A percentile compares a stretch with the other conserved stretches of the same genome.
phyloP scores from a whole-genome alignment of 2,888 invertebrate species.

The Chrysomela aeneicollis region DNA sequence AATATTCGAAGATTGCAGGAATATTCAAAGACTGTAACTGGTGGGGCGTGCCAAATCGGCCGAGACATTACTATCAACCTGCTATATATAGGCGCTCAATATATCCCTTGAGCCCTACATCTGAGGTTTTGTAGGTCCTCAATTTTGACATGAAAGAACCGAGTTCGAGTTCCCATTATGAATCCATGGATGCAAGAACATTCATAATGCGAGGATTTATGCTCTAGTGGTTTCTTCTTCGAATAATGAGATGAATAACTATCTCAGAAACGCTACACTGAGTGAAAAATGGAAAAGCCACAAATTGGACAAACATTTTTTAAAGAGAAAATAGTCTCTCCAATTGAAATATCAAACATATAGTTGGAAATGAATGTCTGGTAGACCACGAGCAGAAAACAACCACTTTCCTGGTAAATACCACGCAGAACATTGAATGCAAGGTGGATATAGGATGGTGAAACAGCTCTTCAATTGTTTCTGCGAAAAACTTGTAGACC shows the following conservation, averaged over 20 bases:
- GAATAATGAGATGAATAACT: background rate
- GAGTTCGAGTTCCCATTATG: slow-evolving; percentile 53
- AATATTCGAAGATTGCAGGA: slow-evolving; percentile 60
- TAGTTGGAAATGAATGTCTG: too few relatives aligned
- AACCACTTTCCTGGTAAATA: too few relatives aligned
- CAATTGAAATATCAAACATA: too few relatives aligned
- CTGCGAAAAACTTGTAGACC: too few relatives aligned
- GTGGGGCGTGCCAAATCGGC: slow-evolving; percentile 48
- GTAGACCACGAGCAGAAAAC: too few relatives aligned
- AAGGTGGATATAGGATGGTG: too few relatives aligned
- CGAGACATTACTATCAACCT: slow-evolving; percentile 46
- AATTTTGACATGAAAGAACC: slow-evolving; percentile 51
- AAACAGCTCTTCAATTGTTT: too few relatives aligned
- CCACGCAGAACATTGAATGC: too few relatives aligned
- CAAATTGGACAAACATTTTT: too few relatives aligned
- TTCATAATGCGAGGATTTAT: slow-evolving; percentile 9
- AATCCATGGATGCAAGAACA: slow-evolving; percentile 43
- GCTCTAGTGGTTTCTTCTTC: background rate
- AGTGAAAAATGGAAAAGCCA: too few relatives aligned
- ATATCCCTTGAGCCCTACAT: slow-evolving; percentile 40
- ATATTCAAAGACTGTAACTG: slow-evolving; percentile 60
- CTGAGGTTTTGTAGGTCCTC: slow-evolving; percentile 43
- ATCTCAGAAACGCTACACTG: too few relatives aligned
- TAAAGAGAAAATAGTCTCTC: too few relatives aligned
- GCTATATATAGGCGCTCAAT: slow-evolving; percentile 30